Evolutionary conservation across 2,888 invertebrate genomes (phyloP).

Genomic region (Melitaea athalia): DNA sequence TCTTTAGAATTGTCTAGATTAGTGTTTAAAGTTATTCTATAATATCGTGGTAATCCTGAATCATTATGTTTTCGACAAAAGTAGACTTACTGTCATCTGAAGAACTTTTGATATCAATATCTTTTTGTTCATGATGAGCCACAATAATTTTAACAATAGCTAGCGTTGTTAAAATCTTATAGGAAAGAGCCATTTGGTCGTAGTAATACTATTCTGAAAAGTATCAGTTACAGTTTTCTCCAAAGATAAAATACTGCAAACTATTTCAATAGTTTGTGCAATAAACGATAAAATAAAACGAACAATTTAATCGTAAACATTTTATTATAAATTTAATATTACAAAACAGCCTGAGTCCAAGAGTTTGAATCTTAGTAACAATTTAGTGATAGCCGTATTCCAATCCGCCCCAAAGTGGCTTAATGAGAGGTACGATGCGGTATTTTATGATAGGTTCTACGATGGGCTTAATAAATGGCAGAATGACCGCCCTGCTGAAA

Average conservation of each 20-base stretch:
- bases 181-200: background rate
- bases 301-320: constrained; percentile 36
- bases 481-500: too few species aligned
- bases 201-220: background rate
- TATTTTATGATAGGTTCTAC: constrained; percentile 33
- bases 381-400: constrained; percentile 6
- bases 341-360: constrained; percentile 25
- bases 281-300: constrained; percentile 36
- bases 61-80: too few species aligned
- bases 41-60: too few species aligned
- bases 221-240: background rate
- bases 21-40: too few species aligned
- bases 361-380: background rate
- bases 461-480: constrained; percentile 43
- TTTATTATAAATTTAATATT: constrained; percentile 37
- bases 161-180: constrained; percentile 1
- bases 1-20: too few species aligned
- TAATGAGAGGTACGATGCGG: constrained; percentile 38
- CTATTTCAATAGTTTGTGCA: background rate
- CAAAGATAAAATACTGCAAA: background rate
- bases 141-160: background rate
- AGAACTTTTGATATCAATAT: constrained; percentile 14
- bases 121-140: constrained; percentile 22
- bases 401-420: constrained; percentile 33
- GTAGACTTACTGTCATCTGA: constrained; percentile 46